phyloP scores from a whole-genome alignment of 2,113 vertebrate genomes.

The Indicator indicator region DNA sequence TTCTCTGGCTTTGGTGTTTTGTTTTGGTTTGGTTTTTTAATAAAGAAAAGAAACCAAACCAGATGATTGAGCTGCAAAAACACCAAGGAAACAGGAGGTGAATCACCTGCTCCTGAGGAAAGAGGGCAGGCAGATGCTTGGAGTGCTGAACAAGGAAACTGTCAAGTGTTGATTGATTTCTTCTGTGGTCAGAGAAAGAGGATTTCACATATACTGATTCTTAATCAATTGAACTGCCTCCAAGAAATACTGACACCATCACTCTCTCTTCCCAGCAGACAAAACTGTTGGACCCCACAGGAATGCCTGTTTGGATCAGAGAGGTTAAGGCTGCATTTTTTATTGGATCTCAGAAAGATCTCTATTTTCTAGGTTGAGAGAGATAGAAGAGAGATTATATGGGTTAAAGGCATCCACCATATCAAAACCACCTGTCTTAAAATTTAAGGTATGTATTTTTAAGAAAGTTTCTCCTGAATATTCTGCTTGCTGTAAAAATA shows the following conservation, averaged over 20 bases:
- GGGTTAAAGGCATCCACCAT: constrained; percentile 83
- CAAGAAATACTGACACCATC: neutral
- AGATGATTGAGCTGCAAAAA: neutral
- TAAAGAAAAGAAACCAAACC: neutral
- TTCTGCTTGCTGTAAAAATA: neutral
- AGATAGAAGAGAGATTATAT: constrained; percentile 89
- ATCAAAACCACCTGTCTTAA: constrained; percentile 87
- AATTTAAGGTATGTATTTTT: constrained; percentile 88
- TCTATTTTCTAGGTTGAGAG: constrained; percentile 82
- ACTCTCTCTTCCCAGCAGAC: constrained; percentile 25
- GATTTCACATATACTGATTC: neutral
- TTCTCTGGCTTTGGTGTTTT: neutral
- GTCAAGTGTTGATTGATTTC: neutral
- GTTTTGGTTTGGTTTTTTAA: neutral
- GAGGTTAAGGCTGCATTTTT: constrained; percentile 40
- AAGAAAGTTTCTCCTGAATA: neutral
- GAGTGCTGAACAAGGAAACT: neutral
- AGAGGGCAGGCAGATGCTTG: neutral
- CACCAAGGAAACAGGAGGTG: neutral
- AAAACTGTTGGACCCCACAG: constrained; percentile 33
- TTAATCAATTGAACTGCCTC: neutral
- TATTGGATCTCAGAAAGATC: constrained; percentile 59
- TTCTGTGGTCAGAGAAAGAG: neutral
- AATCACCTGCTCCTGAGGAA: neutral
- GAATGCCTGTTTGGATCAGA: constrained; percentile 38